Evolutionary conservation across 2,888 invertebrate genomes (phyloP).

Genomic region (Sycophila texana): DNA sequence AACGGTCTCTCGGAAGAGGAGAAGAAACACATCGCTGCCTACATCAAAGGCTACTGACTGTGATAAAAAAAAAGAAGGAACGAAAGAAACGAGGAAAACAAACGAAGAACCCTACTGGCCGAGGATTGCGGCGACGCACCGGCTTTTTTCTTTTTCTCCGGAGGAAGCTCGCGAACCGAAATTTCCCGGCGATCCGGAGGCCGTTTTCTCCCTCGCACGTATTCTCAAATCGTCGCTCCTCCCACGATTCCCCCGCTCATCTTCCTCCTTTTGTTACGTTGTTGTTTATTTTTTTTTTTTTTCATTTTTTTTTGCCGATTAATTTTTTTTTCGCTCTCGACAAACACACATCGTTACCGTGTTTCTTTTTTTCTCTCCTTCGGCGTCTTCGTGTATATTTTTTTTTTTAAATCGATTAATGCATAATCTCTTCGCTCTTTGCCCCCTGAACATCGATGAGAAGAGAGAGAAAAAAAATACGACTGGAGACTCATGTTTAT

Average conservation of each 20-base stretch:
- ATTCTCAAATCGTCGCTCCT: slow-evolving; percentile 32
- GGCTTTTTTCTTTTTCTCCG: slow-evolving; percentile 37
- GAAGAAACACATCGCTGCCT: slow-evolving; percentile 85
- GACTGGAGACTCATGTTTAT: not conserved
- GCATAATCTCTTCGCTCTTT: not conserved
- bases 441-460: not conserved
- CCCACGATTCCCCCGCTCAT: not conserved
- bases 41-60: slow-evolving; percentile 84
- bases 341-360: slow-evolving; percentile 25
- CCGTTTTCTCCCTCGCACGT: slow-evolving; percentile 21
- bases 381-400: not conserved
- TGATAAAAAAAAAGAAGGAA: slow-evolving; percentile 62
- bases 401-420: not conserved
- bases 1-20: slow-evolving; percentile 89
- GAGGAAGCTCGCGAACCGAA: slow-evolving; percentile 22
- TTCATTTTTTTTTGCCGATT: not conserved
- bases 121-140: slow-evolving; percentile 1
- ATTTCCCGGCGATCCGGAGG: slow-evolving; percentile 10
- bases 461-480: not conserved
- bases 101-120: slow-evolving; percentile 18
- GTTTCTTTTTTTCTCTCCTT: slow-evolving; percentile 5
- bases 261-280: slow-evolving; percentile 35
- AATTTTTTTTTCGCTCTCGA: too few relatives aligned
- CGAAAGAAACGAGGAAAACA: slow-evolving; percentile 6
- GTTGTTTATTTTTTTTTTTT: slow-evolving; percentile 39